A percentile compares a stretch with the other conserved stretches of the same genome.
Conservation (phyloP, 2,888 invertebrate genomes). For the Cheiracanthium punctorium region DNA sequence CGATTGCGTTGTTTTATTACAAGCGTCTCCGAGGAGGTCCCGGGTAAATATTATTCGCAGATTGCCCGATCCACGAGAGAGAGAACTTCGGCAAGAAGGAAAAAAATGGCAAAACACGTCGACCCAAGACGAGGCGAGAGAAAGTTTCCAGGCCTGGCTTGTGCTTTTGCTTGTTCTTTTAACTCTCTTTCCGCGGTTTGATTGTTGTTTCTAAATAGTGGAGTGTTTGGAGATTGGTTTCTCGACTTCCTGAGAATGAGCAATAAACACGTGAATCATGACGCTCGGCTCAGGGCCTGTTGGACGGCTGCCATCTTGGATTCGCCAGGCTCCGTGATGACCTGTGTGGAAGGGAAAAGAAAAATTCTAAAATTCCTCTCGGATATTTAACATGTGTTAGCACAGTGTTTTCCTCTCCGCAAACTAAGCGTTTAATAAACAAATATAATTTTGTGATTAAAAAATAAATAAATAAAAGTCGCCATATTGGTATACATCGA, state of each 20-base stretch:
- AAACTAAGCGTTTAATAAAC: no score
- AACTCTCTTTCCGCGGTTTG: background rate
- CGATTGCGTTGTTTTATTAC: constrained; percentile 37
- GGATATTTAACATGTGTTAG: no score
- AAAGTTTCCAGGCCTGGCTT: background rate
- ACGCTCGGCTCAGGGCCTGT: no score
- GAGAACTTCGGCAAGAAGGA: background rate
- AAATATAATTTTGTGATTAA: no score
- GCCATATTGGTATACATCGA: no score
- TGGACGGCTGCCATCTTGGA: no score
- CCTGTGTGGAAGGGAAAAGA: no score
- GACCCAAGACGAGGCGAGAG: background rate
- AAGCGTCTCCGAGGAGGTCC: constrained; percentile 36
- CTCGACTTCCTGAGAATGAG: background rate
- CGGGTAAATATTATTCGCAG: constrained; percentile 65
- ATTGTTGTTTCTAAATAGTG: background rate
- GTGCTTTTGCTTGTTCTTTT: background rate
- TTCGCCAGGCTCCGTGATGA: no score
- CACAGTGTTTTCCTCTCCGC: no score
- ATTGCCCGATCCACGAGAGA: constrained; percentile 32
- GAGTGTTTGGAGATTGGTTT: background rate
- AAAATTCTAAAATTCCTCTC: no score
- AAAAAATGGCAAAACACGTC: background rate
- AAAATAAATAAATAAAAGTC: no score
- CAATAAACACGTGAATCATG: background rate